phyloP scores from a whole-genome alignment of 2,797 vertebrate genomes.

The Sebastes kiyomatsui region DNA sequence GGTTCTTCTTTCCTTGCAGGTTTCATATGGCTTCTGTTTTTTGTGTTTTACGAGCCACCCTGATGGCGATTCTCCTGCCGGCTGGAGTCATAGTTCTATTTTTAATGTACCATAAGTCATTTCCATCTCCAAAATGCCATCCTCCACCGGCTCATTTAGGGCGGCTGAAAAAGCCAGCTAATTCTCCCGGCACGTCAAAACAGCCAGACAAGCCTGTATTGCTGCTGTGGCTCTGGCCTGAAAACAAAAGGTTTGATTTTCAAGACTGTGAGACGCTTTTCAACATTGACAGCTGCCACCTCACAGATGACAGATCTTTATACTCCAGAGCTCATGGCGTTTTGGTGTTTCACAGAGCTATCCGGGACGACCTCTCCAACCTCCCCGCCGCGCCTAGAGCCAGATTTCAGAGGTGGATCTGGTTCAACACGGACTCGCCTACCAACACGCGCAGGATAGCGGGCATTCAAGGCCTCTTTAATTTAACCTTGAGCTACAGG shows the following conservation, averaged over 20 bases:
- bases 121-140: not conserved
- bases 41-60: not conserved
- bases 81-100: conserved; percentile 12
- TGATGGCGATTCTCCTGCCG: not conserved
- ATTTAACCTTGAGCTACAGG: conserved; percentile 88
- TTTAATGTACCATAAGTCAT: conserved; percentile 26
- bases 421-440: conserved; percentile 89
- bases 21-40: not conserved
- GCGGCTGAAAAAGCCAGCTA: not conserved
- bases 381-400: conserved; percentile 85
- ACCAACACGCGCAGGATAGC: conserved; percentile 82
- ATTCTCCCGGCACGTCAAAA: not conserved
- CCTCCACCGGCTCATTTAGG: not conserved
- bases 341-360: conserved; percentile 87
- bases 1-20: conserved; percentile 49
- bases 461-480: conserved; percentile 88
- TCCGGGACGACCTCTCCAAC: conserved; percentile 85
- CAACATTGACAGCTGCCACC: conserved; percentile 84
- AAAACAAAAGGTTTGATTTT: conserved; percentile 85
- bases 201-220: conserved; percentile 78
- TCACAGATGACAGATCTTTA: conserved; percentile 85
- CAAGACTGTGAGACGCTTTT: conserved; percentile 84
- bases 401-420: conserved; percentile 90
- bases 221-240: conserved; percentile 90
- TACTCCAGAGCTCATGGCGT: conserved; percentile 85